A percentile compares a stretch with the other conserved stretches of the same genome.
phyloP scores from a whole-genome alignment of 2,888 invertebrate species.

The Pocota personata region DNA sequence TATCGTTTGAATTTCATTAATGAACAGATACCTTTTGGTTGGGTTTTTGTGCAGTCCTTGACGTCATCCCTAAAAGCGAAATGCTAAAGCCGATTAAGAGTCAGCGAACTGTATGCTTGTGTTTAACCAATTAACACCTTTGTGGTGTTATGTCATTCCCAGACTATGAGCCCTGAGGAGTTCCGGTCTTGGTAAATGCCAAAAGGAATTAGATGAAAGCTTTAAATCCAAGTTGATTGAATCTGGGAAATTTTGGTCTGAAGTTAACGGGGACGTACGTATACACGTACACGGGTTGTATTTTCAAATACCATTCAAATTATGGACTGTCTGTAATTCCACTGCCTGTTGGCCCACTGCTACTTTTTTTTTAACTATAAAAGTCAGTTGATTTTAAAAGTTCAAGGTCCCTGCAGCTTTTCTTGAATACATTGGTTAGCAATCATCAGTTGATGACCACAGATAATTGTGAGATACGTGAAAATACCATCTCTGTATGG shows the following conservation, averaged over 20 bases:
- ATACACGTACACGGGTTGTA: no score
- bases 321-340: no score
- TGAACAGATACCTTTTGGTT: constrained; percentile 43
- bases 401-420: no score
- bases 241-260: background rate
- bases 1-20: constrained; percentile 52
- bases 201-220: background rate
- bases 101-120: background rate
- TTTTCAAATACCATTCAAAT: no score
- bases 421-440: no score
- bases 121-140: constrained; percentile 2
- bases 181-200: background rate
- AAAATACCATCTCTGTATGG: no score
- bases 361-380: no score
- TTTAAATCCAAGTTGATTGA: background rate
- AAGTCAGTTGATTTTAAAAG: no score
- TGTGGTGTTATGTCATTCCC: background rate
- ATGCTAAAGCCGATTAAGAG: background rate
- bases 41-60: constrained; percentile 35
- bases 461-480: no score
- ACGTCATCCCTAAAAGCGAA: constrained; percentile 4
- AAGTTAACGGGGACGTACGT: no score
- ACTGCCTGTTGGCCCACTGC: no score
- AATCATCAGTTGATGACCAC: no score
- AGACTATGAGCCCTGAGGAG: background rate